Conservation (phyloP, 2,113 vertebrate genomes). For the Indicator maculatus region DNA sequence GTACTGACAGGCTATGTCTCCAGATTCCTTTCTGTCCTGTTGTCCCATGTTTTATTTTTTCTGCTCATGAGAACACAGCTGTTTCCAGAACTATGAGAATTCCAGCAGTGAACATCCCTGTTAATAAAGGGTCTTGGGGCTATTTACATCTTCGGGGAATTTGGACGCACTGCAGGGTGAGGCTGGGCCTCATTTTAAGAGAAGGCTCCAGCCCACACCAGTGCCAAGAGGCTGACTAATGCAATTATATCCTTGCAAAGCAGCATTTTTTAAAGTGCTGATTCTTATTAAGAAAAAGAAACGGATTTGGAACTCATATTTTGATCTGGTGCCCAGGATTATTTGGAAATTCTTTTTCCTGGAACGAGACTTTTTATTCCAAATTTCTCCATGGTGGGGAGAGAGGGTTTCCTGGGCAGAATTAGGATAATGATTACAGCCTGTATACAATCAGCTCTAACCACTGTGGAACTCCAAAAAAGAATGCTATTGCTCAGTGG, state of each 20-base stretch:
- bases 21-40: neutral
- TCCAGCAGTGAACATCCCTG: neutral
- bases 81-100: neutral
- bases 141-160: conserved; percentile 8
- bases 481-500: conserved; percentile 47
- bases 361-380: conserved; percentile 71
- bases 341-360: conserved; percentile 74
- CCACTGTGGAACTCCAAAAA: conserved; percentile 65
- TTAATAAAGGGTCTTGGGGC: neutral
- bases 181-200: conserved; percentile 57
- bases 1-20: neutral
- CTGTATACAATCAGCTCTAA: conserved; percentile 64
- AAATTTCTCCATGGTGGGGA: conserved; percentile 62
- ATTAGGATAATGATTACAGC: conserved; percentile 71
- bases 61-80: neutral
- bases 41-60: neutral
- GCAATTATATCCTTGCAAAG: conserved; percentile 60
- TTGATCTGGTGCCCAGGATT: conserved; percentile 65
- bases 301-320: conserved; percentile 57
- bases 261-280: conserved; percentile 67
- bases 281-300: conserved; percentile 75
- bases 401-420: conserved; percentile 66
- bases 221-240: conserved; percentile 67
- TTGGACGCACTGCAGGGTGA: conserved; percentile 4
- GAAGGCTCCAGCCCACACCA: conserved; percentile 1